Evolutionary conservation across 2,888 invertebrate species (phyloP), one percentile per base, ranked within the genome.

Genomic region (Lottia gigantea): DNA sequence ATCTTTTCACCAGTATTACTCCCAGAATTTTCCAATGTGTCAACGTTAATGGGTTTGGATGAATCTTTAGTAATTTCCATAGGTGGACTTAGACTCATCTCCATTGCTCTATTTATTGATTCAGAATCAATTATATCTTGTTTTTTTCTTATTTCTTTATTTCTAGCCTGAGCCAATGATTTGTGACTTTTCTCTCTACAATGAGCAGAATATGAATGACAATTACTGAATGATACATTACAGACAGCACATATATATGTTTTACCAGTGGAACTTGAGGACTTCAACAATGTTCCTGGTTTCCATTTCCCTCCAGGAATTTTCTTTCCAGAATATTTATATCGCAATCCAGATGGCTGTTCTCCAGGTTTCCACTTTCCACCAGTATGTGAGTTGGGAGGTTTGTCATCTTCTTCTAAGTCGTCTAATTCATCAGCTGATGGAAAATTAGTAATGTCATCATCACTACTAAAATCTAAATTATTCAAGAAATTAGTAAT

Each of bases 321-420:
- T 45, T 64, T 62, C 23, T 66, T 69, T 16, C 65, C 55, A 12
- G 16, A n/a, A 71, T 26, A 62, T 61, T 26, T 62, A 16, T 19
- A 26, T 1, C 19, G 23, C 11, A 19, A 23, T 23, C 19, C 23
- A 62, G 62, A 61, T 73, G 85, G 80, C 49, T 80, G 76, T 72
- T 80, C 72, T 68, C 86, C 82, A 73, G 88, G 83, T 67, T 94
- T 91, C 95, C 95, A 95, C 90, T 95, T 95, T 0, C 94, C 94
- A 85, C 84, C 85, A 11, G 85, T 86, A 68, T 87, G 82, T 46
- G 78, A 71, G 19, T 74, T 73, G 15, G 86, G 86, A 14, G 86
- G 86, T 26, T 75, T 55, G 25, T 77, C 71, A 15, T 78, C 78
- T 68, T 82, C 81, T 46, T 81, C 78, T 23, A 75, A 77, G 16